Evolutionary conservation across 2,113 vertebrate species (phyloP), one percentile per base, ranked within the genome.

Genomic region (Hippolais icterina): DNA sequence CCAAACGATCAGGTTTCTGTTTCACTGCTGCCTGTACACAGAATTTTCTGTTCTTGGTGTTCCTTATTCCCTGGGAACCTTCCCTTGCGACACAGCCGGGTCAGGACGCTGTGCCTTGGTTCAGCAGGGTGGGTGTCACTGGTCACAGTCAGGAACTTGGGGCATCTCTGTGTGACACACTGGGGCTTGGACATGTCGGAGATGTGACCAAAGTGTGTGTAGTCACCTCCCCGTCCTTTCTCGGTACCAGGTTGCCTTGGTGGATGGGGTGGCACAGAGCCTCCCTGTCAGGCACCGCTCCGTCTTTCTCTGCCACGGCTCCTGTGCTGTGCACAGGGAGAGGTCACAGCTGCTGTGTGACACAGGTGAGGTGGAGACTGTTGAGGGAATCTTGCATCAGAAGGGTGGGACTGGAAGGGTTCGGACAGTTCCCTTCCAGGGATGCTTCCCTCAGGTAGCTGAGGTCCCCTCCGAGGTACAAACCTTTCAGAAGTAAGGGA

Each of bases 181-280:
- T 1, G 1, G 1, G 15, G 10, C 3, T 8, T 15, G 77, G 64
- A 12, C 37, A 6, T 1, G 0, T 1, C 11, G 11, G 39, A 18
- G 29, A 1, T 0, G 0, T 35, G 70, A 2, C 59, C 53, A 1
- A 17, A 46, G 33, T 6, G 39, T 52, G 21, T 16, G 83, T 24
- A 42, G 11, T 29, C n/a, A 24, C 8, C 65, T 61, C 54, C 80
- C 37, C 24, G 66, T 33, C 33, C 39, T 22, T 29, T 8, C 5
- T 18, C 0, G 0, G 35, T n/a, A 59, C 74, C 75, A 11, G 52
- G 49, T 2, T 27, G 37, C 6, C 3, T 23, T 20, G 56, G 15
- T 19, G 80, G 18, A 66, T 10, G 5, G 42, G 61, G 29, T 41
- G 83, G 61, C 70, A 7, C 20, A 4, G 65, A 78, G 27, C 6